phyloP scores from a whole-genome alignment of 2,888 invertebrate genomes.

The Pristionchus japonicus region DNA sequence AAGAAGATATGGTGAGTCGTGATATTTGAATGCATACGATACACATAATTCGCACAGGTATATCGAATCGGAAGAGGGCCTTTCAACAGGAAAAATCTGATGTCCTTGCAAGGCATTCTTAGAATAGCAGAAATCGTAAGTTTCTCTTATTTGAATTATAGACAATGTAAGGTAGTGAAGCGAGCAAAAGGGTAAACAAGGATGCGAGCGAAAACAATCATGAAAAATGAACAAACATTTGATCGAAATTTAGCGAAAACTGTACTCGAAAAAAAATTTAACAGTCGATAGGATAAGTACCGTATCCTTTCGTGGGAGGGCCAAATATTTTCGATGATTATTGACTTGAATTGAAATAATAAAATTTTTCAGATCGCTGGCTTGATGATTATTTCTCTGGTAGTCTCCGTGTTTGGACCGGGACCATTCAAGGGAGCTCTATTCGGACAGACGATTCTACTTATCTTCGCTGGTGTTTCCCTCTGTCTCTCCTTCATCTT shows the following conservation, averaged over 20 bases:
- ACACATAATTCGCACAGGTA: conserved; percentile 43
- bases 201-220: not conserved
- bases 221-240: not conserved
- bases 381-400: conserved; percentile 67
- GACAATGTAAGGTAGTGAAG: not conserved
- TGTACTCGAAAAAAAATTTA: not conserved
- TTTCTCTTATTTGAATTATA: not conserved
- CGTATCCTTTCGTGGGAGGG: not conserved
- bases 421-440: conserved; percentile 73
- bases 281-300: too few relatives aligned
- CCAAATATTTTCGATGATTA: not conserved
- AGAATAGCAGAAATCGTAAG: conserved; percentile 69
- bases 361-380: conserved; percentile 62
- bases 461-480: conserved; percentile 68
- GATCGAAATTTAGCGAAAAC: too few relatives aligned
- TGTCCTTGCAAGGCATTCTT: conserved; percentile 66
- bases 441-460: conserved; percentile 72
- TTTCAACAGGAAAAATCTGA: conserved; percentile 69
- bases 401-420: conserved; percentile 72
- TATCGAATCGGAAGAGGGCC: conserved; percentile 68
- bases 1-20: conserved; percentile 54
- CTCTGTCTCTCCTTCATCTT: conserved; percentile 72
- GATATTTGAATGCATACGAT: not conserved
- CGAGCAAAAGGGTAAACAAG: not conserved
- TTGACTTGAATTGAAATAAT: too few relatives aligned